A percentile compares a stretch with the other conserved stretches of the same genome.
These are phyloP conservation scores for Thecocarcelia acutangulata DNA, from an alignment of 2,888 invertebrate species.

Conservation along the genomic window DNA sequence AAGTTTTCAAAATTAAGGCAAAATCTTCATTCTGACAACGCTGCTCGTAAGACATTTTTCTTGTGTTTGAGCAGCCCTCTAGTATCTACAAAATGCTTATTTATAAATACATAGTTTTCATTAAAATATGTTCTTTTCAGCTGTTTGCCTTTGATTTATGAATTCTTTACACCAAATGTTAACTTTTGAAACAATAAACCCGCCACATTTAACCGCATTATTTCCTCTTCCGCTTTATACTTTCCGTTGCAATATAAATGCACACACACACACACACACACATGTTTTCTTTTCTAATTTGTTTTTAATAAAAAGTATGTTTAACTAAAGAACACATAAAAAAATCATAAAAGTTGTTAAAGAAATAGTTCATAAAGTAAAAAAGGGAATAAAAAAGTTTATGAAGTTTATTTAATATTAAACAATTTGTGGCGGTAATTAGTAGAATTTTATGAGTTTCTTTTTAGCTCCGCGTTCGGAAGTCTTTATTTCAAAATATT, in stretches of 20 bases:
- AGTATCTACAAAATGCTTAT: too few relatives aligned
- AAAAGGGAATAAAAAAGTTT: conserved; percentile 47
- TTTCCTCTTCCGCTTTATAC: conserved; percentile 18
- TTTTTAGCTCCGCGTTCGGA: neutral
- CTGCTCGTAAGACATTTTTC: too few relatives aligned
- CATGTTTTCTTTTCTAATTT: conserved; percentile 14
- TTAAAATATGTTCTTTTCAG: too few relatives aligned
- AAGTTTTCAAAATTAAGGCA: too few relatives aligned
- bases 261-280: neutral
- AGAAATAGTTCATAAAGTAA: conserved; percentile 45
- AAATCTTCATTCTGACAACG: too few relatives aligned
- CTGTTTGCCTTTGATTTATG: too few relatives aligned
- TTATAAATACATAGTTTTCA: too few relatives aligned
- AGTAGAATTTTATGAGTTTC: conserved; percentile 33
- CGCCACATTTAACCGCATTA: conserved; percentile 1
- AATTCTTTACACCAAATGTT: too few relatives aligned
- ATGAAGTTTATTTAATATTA: conserved; percentile 57
- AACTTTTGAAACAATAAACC: neutral
- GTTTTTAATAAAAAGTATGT: conserved; percentile 29
- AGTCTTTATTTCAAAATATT: neutral
- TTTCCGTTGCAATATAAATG: neutral
- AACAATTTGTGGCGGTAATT: conserved; percentile 67
- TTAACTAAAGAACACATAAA: conserved; percentile 37
- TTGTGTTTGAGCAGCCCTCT: too few relatives aligned
- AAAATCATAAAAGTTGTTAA: conserved; percentile 11